Conservation (phyloP, 2,888 invertebrate genomes). For the Trachelus troglodyta region DNA sequence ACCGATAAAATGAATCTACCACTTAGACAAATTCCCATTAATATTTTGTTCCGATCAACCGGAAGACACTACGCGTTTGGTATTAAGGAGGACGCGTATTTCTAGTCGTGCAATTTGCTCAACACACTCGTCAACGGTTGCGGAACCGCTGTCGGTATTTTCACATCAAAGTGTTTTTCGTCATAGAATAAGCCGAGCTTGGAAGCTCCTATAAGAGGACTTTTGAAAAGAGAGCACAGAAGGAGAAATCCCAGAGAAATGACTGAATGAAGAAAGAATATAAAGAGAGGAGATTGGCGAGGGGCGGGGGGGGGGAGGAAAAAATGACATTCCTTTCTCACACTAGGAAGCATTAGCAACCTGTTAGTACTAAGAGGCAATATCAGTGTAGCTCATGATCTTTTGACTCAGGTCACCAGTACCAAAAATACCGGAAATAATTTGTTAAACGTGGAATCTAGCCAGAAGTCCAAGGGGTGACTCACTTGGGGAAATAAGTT, state of each 20-base stretch:
- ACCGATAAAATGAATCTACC: background rate
- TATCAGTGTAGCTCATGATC: background rate
- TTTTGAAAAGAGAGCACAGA: background rate
- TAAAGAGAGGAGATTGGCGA: background rate
- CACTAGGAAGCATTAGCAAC: background rate
- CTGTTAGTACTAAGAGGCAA: background rate
- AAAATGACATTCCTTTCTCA: background rate
- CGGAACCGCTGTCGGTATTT: background rate
- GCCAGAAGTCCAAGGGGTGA: background rate
- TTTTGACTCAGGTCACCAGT: background rate
- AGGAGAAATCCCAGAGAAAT: background rate
- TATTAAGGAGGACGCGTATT: background rate
- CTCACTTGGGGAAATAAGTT: background rate
- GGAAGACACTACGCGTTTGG: background rate
- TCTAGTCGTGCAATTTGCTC: background rate
- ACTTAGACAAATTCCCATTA: background rate
- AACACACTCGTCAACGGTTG: background rate
- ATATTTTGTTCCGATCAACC: background rate
- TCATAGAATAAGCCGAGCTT: background rate
- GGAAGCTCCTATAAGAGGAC: background rate
- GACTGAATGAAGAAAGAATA: background rate
- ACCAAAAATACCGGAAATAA: constrained; percentile 15
- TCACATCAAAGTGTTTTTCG: background rate
- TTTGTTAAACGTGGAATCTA: constrained; percentile 2
- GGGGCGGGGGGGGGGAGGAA: rapidly evolving